Evolutionary conservation across 2,888 invertebrate genomes (phyloP), one percentile per base, ranked within the genome.

Genomic region (Laspeyria flexula): DNA sequence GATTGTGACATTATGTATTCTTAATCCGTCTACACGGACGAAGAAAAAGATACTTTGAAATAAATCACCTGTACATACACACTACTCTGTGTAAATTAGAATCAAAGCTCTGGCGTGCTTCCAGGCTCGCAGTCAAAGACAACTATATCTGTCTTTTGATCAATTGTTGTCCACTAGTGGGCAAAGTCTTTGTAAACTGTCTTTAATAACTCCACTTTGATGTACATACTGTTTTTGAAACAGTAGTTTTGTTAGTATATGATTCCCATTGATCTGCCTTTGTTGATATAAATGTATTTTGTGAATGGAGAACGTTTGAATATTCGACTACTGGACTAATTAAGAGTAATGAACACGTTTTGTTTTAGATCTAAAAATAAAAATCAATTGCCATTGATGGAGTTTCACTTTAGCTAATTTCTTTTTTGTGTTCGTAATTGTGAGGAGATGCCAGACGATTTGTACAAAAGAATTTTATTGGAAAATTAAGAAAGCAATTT

Each of bases 91-190:
- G 52, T 51, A 49, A 46, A 50, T 62, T 70, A 77, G 81, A 86
- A 84, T 81, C 83, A 82, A 86, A 85, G 85, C 76, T 55, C 77
- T 86, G 84, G 85, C 83, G 71, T 55, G 48, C 58, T 57, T 83
- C 85, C 68, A 69, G 68, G n/a, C 50, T 59, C 55, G 64, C 65
- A 69, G 62, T 66, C 70, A 71, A 73, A 83, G 79, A 83, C 75
- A 78, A 77, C 71, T 79, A 76, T 71, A 81, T 79, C 75, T 73
- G 71, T 73, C 77, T 75, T 81, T 79, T 80, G 81, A 80, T 81
- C 76, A 74, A 72, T 73, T 77, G 79, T 79, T 60, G 49, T 44
- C 73, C 75, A 73, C 71, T 75, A 73, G 54, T 56, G 64, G 61
- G 29, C 53, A 52, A 44, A 53, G 61, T 55, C 46, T 50, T 43